Base-by-base conservation (phyloP, 2,888 invertebrate species). In the Hydraecia micacea region DNA sequence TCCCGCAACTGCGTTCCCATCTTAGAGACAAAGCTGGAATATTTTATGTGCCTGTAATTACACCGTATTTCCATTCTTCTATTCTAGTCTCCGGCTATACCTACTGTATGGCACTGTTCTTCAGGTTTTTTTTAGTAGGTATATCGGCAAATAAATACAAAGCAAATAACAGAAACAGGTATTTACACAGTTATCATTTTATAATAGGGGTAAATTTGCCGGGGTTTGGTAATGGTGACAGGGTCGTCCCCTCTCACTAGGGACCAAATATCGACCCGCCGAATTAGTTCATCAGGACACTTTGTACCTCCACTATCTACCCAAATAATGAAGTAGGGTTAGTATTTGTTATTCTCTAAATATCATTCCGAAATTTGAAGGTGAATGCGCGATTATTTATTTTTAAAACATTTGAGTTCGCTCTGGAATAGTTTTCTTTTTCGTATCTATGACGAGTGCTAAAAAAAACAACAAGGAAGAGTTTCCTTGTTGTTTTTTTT, bases 191-290 rank as follows among this genome's bases (percentile, higher is more conserved):
- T 58, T 75, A 52, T 74, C 13, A 68, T 81, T 28, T 77, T 58
- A 68, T 80, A 32, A 76, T 39, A 49, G n/a, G 55, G 55, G 49
- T 28, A 21, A 15, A 39, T 39, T 69, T 77, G 49, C n/a, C 65
- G 39, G 63, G 28, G 65, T 32, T 39, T 42, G 32, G 13, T 52
- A 36, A 42, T 63, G 52, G 21, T 36, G 49, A 32, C 65, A 6
- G 52, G 28, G 7, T 36, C 18, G 75, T 75, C 69, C 77, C 80
- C 52, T 66, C 42, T 83, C 83, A 15, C 78, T 70, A 8, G 83
- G 83, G 80, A 77, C 36, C 28, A 52, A 36, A 66, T 83, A 83
- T 80, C 80, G 80, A 80, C 46, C 80, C 25, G 65, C 65, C 28
- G 69, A 60, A 77, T 83, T 65, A 83, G 49, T 69, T 58, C 58